A percentile compares a stretch with the other conserved stretches of the same genome.
Conservation (phyloP, 2,113 vertebrate species). For the Pavo muticus region DNA sequence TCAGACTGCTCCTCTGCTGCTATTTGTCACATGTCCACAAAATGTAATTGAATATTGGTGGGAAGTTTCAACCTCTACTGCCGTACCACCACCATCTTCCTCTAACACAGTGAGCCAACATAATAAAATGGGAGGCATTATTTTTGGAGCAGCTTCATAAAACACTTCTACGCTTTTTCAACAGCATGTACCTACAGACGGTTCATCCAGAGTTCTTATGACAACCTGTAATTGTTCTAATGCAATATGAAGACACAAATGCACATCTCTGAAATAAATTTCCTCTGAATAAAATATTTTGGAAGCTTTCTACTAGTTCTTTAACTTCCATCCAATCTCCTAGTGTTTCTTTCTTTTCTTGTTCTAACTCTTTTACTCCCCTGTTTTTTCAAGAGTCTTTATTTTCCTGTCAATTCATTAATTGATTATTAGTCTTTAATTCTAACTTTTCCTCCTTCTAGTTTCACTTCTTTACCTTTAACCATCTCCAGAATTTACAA, state of each 20-base stretch:
- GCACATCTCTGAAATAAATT: not conserved
- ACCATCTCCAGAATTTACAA: not conserved
- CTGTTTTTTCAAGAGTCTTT: not conserved
- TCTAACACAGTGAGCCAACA: too few species aligned
- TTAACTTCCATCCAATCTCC: not conserved
- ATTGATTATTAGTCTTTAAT: not conserved
- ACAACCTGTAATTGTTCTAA: not conserved
- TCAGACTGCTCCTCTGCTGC: too few species aligned
- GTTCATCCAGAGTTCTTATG: not conserved
- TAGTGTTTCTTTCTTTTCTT: not conserved
- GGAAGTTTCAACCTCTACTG: too few species aligned
- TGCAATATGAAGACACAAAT: rapidly evolving
- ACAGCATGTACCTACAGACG: not conserved
- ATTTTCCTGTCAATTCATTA: not conserved
- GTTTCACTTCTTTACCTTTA: not conserved
- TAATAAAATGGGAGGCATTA: too few species aligned
- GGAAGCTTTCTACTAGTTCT: not conserved
- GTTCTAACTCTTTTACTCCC: rapidly evolving
- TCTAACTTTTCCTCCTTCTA: not conserved
- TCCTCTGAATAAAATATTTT: not conserved
- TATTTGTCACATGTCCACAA: too few species aligned
- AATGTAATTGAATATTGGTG: too few species aligned
- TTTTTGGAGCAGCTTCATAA: too few species aligned
- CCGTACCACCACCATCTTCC: too few species aligned
- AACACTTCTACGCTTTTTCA: not conserved